These are phyloP conservation scores for Drosophila mauritiana DNA, from an alignment of 1,140 invertebrate species.

Conservation along the genomic window DNA sequence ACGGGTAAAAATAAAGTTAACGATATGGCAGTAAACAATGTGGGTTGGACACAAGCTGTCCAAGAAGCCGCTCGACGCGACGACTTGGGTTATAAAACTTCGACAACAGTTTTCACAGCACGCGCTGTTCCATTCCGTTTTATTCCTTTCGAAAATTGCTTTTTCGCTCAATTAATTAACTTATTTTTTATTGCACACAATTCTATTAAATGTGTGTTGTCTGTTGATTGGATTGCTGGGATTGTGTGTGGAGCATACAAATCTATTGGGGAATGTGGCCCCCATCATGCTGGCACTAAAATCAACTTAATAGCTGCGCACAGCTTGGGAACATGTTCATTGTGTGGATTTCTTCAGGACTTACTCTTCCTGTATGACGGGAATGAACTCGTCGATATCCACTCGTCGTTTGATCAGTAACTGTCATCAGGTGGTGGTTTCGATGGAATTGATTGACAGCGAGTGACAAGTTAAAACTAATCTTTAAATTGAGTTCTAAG, in stretches of 20 bases:
- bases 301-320: not conserved
- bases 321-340: not conserved
- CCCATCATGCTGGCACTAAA: not conserved
- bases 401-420: constrained; percentile 11
- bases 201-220: constrained; percentile 24
- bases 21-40: constrained; percentile 25
- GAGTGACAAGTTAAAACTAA: constrained; percentile 25
- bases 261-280: constrained; percentile 13
- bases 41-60: constrained; percentile 18
- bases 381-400: constrained; percentile 1
- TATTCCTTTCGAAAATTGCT: constrained; percentile 43
- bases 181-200: constrained; percentile 32
- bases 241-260: constrained; percentile 32
- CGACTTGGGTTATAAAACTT: constrained; percentile 24
- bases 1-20: constrained; percentile 15
- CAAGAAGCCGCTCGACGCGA: constrained; percentile 30
- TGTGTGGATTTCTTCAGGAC: not conserved
- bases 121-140: constrained; percentile 45
- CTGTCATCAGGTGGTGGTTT: constrained; percentile 15
- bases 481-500: constrained; percentile 37
- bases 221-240: constrained; percentile 26
- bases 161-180: constrained; percentile 24
- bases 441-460: constrained; percentile 16
- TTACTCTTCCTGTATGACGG: not conserved
- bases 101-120: constrained; percentile 14